A percentile compares a stretch with the other conserved stretches of the same genome.
Conservation (phyloP, 1,140 invertebrate genomes). For the Rhynchophorus ferrugineus region DNA sequence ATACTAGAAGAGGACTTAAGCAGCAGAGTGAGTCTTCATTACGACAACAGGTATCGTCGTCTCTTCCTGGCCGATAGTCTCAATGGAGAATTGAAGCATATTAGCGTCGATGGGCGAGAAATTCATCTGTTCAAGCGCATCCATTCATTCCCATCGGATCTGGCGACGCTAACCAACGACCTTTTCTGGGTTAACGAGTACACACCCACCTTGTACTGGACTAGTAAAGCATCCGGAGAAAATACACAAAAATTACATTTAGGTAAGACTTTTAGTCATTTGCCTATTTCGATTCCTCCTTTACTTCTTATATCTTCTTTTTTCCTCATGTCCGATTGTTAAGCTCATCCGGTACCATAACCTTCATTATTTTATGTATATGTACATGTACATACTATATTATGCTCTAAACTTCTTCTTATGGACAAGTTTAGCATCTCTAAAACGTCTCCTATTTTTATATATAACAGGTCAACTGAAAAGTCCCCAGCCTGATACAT, state of each 20-base stretch:
- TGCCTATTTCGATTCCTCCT: no score
- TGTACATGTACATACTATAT: no score
- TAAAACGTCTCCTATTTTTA: no score
- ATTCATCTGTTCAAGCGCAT: conserved; percentile 27
- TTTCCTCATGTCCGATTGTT: no score
- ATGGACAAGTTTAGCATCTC: no score
- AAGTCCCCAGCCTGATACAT: no score
- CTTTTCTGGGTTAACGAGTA: conserved; percentile 54
- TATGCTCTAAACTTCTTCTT: no score
- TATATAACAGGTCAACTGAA: no score
- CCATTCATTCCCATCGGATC: not conserved
- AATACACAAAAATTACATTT: conserved; percentile 40
- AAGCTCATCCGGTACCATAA: no score
- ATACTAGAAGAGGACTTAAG: conserved; percentile 43
- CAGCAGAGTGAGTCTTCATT: conserved; percentile 49
- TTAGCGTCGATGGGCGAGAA: conserved; percentile 45
- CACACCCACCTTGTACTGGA: conserved; percentile 51
- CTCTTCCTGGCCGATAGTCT: conserved; percentile 51
- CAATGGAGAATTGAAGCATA: conserved; percentile 47
- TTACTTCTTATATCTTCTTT: no score
- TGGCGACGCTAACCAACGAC: conserved; percentile 42
- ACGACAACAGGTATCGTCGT: conserved; percentile 43
- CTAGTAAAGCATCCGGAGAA: conserved; percentile 43
- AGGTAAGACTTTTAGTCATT: conserved; percentile 23
- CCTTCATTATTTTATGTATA: no score